phyloP scores from a whole-genome alignment of 1,140 invertebrate genomes.

The Conus betulinus region DNA sequence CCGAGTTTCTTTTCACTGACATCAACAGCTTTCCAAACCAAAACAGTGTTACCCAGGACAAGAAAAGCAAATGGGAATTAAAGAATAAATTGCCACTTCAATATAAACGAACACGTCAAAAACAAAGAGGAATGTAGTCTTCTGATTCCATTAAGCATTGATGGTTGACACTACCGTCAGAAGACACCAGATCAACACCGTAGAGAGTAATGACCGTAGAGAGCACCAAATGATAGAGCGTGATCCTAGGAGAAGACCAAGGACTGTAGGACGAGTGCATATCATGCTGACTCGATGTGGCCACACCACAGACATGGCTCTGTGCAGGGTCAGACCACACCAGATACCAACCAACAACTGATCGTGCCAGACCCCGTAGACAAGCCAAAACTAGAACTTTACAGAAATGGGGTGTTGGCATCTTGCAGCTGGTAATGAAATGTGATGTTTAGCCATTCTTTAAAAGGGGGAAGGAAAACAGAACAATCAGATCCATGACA shows the following conservation, averaged over 20 bases:
- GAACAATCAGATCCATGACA: background rate
- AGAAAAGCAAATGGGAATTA: background rate
- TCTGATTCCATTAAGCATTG: background rate
- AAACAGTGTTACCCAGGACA: background rate
- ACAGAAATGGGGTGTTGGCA: background rate
- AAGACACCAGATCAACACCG: background rate
- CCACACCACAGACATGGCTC: conserved; percentile 12
- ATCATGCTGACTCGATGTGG: background rate
- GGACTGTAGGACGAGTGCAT: background rate
- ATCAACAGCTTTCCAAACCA: background rate
- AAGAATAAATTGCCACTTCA: background rate
- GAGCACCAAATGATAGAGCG: background rate
- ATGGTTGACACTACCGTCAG: background rate
- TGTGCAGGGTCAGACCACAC: background rate
- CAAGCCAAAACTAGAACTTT: background rate
- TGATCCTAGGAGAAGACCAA: background rate
- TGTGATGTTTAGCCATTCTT: background rate
- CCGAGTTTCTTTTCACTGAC: background rate
- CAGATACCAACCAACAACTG: background rate
- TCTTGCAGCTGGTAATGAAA: background rate
- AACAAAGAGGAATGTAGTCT: background rate
- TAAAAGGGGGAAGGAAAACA: background rate
- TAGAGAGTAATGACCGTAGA: background rate
- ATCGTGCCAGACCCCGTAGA: background rate
- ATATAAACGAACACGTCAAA: background rate